Evolutionary conservation across 1,140 invertebrate species (phyloP), one percentile per base, ranked within the genome.

Genomic region (Acyrthosiphon pisum): DNA sequence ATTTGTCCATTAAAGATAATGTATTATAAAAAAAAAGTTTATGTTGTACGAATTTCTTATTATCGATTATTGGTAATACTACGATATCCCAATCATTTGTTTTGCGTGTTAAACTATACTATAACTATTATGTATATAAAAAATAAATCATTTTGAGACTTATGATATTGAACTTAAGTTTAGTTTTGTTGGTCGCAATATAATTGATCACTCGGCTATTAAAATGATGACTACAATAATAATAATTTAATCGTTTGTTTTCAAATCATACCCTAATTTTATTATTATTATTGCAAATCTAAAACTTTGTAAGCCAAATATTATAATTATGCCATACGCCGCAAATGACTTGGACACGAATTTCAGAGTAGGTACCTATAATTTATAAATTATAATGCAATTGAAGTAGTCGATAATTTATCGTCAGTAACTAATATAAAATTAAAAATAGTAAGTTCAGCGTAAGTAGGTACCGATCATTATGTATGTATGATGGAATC

Each of bases 1-100:
- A 90, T 90, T 90, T 90, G 89, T 30, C 53, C 89, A 68, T 90
- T 90, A 60, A 90, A 90, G 14, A 68, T 68, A 60, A 90, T 68
- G 9, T 89, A 53, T 89, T 89, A 56, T 30, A 56, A 50, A 84
- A 48, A n/a, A 48, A 87, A 87, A 46, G 4, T 48, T 44, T 48
- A 48, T 44, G 11, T 48, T 87, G 84, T 46, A n/a, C 11, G 41
- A n/a, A 87, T 48, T 87, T n/a, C 41, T 30, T 87, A 46, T n/a
- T n/a, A 46, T 48, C 60, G 26, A 87, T 44, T 87, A 87, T 87
- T 46, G 44, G 41, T 87, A 30, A 87, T 46, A 87, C 23, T 30
- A 44, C 60, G 60, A n/a, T 68, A 68, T 30, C 30, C 8, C 30
- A n/a, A n/a, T 76, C 60, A n/a, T 76, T 18, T n/a, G 60, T 76